Evolutionary conservation across 2,113 vertebrate genomes (phyloP).

Genomic region (Mastomys natalensis): DNA sequence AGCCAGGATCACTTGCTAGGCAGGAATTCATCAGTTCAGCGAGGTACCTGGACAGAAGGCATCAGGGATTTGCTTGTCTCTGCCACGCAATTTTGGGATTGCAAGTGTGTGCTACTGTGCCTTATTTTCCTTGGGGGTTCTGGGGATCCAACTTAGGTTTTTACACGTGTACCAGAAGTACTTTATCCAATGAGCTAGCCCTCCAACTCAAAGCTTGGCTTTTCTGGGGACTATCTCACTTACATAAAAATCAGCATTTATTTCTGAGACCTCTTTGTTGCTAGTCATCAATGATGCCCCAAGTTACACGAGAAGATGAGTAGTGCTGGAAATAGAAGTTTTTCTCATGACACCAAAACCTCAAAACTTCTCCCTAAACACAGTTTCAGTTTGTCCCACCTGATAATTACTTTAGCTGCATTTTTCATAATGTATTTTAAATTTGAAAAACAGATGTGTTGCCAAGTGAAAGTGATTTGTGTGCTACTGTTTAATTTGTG

Average conservation of each 20-base stretch:
- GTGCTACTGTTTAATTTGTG: neutral
- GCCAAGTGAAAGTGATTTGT: neutral
- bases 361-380: neutral
- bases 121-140: neutral
- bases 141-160: neutral
- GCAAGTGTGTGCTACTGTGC: neutral
- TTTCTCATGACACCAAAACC: neutral
- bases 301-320: slow-evolving; percentile 50
- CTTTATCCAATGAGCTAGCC: no score
- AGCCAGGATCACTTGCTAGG: neutral
- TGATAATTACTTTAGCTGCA: slow-evolving; percentile 13
- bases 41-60: neutral
- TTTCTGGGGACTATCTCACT: slow-evolving; percentile 60
- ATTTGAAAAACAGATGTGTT: slow-evolving; percentile 30
- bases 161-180: neutral
- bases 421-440: slow-evolving; percentile 33
- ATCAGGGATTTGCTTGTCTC: neutral
- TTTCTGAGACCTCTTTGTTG: slow-evolving; percentile 40
- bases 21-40: neutral
- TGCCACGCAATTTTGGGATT: neutral
- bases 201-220: neutral
- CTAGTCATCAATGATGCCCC: slow-evolving; percentile 14
- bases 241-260: slow-evolving; percentile 49
- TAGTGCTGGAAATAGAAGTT: neutral
- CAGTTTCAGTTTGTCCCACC: neutral